These are phyloP conservation scores for Tortricodes alternella DNA, from an alignment of 2,888 invertebrate species.

Conservation along the genomic window DNA sequence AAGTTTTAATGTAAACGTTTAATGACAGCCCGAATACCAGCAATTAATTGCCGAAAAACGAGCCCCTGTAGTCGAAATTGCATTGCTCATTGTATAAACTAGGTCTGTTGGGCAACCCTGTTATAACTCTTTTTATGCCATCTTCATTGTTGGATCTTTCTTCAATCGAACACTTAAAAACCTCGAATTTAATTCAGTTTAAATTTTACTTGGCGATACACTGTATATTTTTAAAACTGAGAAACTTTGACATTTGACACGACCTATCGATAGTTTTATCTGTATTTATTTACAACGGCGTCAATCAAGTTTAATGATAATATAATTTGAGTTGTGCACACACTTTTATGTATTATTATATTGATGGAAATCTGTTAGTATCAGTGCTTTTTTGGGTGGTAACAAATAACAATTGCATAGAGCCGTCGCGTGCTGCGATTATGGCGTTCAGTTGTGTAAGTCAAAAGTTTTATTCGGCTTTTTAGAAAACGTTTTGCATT, in stretches of 20 bases:
- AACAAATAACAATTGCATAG: neutral
- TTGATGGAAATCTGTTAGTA: neutral
- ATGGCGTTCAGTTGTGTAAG: neutral
- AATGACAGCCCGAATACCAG: no score
- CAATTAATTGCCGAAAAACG: no score
- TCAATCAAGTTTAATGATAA: neutral
- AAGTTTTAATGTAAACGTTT: no score
- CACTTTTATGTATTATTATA: neutral
- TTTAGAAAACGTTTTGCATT: neutral
- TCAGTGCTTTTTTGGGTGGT: no score
- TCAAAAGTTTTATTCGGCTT: neutral
- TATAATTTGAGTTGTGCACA: neutral
- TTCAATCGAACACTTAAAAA: neutral
- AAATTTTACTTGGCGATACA: no score
- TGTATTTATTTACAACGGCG: neutral
- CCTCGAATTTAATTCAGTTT: neutral
- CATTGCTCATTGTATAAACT: no score
- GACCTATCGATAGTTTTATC: neutral
- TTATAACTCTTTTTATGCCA: neutral
- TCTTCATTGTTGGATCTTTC: slow-evolving; percentile 1
- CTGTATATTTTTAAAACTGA: neutral
- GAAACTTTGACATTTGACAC: slow-evolving; percentile 12
- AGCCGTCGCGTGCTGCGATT: no score
- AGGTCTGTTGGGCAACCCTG: slow-evolving; percentile 10
- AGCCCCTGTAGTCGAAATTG: no score